Evolutionary conservation across 2,113 vertebrate species (phyloP).

Genomic region (Tetrax tetrax): DNA sequence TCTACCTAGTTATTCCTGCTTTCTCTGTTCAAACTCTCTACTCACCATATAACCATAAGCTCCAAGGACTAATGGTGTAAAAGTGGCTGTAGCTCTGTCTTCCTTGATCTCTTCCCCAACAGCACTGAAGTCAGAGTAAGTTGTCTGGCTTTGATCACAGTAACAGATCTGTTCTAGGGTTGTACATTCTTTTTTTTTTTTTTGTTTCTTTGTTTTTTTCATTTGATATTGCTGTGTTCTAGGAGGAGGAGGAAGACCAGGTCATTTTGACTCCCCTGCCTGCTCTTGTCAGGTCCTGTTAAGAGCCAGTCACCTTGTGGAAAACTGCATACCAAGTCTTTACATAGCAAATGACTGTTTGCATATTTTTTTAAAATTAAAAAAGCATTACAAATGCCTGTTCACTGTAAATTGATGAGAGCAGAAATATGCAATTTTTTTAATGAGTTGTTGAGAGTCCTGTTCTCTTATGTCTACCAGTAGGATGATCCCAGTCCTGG

Average conservation of each 20-base stretch:
- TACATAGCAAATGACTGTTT: neutral
- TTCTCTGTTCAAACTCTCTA: neutral
- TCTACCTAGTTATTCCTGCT: neutral
- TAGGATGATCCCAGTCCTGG: neutral
- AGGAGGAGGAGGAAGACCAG: neutral
- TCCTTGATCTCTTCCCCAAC: neutral
- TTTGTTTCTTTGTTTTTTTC: too few species aligned
- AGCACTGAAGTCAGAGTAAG: neutral
- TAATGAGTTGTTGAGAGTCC: neutral
- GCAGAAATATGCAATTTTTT: neutral
- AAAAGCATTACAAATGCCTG: neutral
- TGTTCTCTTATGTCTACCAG: neutral
- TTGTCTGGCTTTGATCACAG: neutral
- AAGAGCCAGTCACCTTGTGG: neutral
- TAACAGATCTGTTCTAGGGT: neutral
- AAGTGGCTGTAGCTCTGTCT: neutral
- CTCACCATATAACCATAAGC: neutral
- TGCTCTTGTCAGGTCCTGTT: neutral
- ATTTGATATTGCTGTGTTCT: neutral
- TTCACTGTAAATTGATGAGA: neutral
- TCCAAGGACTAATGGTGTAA: neutral
- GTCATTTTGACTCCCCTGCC: neutral
- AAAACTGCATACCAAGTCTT: neutral
- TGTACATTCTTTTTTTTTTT: neutral
- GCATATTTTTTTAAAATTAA: neutral